Evolutionary conservation across 2,888 invertebrate genomes (phyloP), one percentile per base, ranked within the genome.

Genomic region (Oxyscelio sp.): DNA sequence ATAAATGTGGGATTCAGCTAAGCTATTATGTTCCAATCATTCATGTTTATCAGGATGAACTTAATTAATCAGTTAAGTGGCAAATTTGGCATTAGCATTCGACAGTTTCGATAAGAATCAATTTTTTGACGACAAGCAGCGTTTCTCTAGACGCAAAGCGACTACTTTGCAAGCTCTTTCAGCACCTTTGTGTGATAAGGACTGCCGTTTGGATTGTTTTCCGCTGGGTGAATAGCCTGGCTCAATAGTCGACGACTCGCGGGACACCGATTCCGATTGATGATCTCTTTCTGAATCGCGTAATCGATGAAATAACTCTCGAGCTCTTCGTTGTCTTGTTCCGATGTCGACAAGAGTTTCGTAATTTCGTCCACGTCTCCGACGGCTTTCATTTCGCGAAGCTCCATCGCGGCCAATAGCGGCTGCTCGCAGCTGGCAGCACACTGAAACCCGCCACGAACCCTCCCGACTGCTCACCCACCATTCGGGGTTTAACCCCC

Each of bases 241-340:
- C 90, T 90, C 65, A 93, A 90, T 52, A 93, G 87, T 61, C 93
- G 90, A 77, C 93, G 91, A 82, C 92, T 92, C 40, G 91, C 90
- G 43, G 92, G 77, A 68, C 89, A 89, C 66, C 93, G 92, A 81
- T 92, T 92, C 13, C 93, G 92, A 86, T 92, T 93, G 68, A 92
- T 92, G 17, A 91, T 91, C 59, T 93, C 92, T 80, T 92, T 93
- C 65, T 92, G 93, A 77, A 92, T 90, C 50, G 92, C 92, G 83
- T 91, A 92, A 52, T 92, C 91, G 71, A 91, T 89, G 82, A 93
- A 93, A 77, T 92, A 92, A 82, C 92, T 92, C 70, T 92, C 92
- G 54, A 90, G 83, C 75, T 91, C 89, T 0, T 80, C 52, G 54
- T 87, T 82, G 68, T 91, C 90, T 31, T 85, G 87, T 56, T 89